Base-by-base conservation (phyloP, 2,113 vertebrate genomes). In the Caranx melampygus region DNA sequence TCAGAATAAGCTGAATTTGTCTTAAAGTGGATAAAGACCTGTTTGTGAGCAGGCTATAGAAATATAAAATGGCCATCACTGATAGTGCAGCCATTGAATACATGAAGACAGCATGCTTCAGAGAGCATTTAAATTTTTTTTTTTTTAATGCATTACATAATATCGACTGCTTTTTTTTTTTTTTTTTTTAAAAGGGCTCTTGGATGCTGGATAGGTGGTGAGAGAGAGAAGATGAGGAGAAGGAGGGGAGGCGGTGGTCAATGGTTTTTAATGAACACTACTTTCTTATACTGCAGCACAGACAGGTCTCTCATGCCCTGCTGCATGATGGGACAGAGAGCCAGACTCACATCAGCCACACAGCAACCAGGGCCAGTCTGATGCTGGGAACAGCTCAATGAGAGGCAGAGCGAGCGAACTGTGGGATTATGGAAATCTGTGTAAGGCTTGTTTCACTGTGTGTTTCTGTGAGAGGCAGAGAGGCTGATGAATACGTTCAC, bases 241-340 rank as follows among this genome's bases (percentile, higher is more conserved):
- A 34, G 85, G 76, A 66, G 85, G 70, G 58, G 72, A 66, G 75
- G 52, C 26, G 61, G 78, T 62, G 76, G 70, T 69, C 65, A 49
- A 51, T 75, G 73, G 59, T 75, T 75, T 84, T 68, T 63, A 64
- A 40, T 18, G 82, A 91, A 93, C 91, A 93, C 85, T 87, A 68
- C 77, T 58, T 85, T 83, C 87, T 92, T 93, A 84, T 93, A 58
- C 64, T 6, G 70, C 65, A 81, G 63, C 71, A 91, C 86, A 91
- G 87, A 90, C 78, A 10, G 49, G 71, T 83, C 79, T 75, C 89
- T 91, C 89, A 91, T 86, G 83, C 55, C 58, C 72, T 16, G 69
- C 57, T 78, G 75, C 84, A 80, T 71, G 79, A 87, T 87, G 89
- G 85, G 75, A 77, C 11, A 15, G 69, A 62, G 60, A 87, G 80